These are phyloP conservation scores for Alligator mississippiensis DNA, from an alignment of 2,113 vertebrate species.

Conservation along the genomic window DNA sequence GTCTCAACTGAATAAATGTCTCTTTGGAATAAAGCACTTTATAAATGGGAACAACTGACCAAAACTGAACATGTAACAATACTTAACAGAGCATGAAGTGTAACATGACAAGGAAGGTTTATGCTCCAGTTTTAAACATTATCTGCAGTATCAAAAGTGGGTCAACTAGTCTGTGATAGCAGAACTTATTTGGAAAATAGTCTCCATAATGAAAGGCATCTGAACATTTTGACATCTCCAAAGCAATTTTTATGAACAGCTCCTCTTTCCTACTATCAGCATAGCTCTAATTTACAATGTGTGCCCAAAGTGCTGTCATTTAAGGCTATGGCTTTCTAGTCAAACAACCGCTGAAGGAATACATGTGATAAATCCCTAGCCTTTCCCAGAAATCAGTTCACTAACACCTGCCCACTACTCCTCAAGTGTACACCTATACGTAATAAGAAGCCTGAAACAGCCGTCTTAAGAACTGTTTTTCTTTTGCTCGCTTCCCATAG, in stretches of 20 bases:
- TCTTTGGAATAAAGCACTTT: conserved; percentile 18
- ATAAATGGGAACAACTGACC: conserved; percentile 10
- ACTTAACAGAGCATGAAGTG: conserved; percentile 58
- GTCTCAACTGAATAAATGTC: neutral
- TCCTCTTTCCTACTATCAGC: neutral
- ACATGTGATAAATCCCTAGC: neutral
- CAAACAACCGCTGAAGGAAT: neutral
- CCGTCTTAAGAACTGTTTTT: neutral
- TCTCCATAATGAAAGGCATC: conserved; percentile 47
- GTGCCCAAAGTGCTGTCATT: neutral
- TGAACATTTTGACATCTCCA: neutral
- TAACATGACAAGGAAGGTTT: conserved; percentile 65
- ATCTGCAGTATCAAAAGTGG: conserved; percentile 51
- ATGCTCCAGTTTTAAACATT: conserved; percentile 50
- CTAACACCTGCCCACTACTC: rapidly evolving
- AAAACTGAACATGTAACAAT: conserved; percentile 55
- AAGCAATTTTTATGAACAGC: neutral
- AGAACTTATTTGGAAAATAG: conserved; percentile 9
- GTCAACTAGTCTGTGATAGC: conserved; percentile 41
- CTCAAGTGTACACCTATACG: neutral
- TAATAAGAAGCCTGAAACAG: neutral
- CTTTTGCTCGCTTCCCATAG: neutral
- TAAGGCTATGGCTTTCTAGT: neutral
- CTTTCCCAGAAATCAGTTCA: neutral
- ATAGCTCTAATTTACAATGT: neutral